Percentiles rank a stretch among this genome's conserved stretches.
phyloP scores from a whole-genome alignment of 2,888 invertebrate genomes.

The Drosophila nr. medialis region DNA sequence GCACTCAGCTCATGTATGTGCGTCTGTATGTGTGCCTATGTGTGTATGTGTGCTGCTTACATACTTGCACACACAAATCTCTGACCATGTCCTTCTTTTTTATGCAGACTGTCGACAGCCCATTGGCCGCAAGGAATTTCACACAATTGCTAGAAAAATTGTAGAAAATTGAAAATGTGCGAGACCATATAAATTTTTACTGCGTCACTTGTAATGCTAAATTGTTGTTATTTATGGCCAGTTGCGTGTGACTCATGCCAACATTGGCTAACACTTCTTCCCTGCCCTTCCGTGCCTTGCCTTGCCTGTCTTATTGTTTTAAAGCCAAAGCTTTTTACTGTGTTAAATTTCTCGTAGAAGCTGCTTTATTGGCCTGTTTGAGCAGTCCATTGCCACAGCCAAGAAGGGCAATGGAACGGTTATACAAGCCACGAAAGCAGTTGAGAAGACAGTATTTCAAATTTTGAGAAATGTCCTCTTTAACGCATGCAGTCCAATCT shows the following conservation, averaged over 20 bases:
- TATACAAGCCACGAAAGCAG: slow-evolving; percentile 11
- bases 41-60: slow-evolving; percentile 1
- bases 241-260: slow-evolving; percentile 40
- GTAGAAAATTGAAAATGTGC: slow-evolving; percentile 79
- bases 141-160: slow-evolving; percentile 80
- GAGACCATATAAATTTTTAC: slow-evolving; percentile 79
- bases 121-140: slow-evolving; percentile 77
- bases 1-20: slow-evolving; percentile 37
- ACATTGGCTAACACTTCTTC: slow-evolving; percentile 20
- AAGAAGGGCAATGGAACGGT: slow-evolving; percentile 5
- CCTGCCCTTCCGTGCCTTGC: not conserved
- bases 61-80: slow-evolving; percentile 51
- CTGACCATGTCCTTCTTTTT: slow-evolving; percentile 64
- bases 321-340: not conserved
- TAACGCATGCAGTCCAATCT: slow-evolving; percentile 30
- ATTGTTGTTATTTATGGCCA: slow-evolving; percentile 83
- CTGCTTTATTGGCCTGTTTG: slow-evolving; percentile 31
- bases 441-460: slow-evolving; percentile 1
- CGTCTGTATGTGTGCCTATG: not conserved
- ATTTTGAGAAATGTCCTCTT: slow-evolving; percentile 40
- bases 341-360: not conserved
- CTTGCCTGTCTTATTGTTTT: not conserved
- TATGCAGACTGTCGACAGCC: slow-evolving; percentile 42
- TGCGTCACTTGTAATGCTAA: slow-evolving; percentile 80
- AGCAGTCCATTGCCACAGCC: slow-evolving; percentile 8